Evolutionary conservation across 2,888 invertebrate genomes (phyloP).

Genomic region (Nephrotoma guestfalica): DNA sequence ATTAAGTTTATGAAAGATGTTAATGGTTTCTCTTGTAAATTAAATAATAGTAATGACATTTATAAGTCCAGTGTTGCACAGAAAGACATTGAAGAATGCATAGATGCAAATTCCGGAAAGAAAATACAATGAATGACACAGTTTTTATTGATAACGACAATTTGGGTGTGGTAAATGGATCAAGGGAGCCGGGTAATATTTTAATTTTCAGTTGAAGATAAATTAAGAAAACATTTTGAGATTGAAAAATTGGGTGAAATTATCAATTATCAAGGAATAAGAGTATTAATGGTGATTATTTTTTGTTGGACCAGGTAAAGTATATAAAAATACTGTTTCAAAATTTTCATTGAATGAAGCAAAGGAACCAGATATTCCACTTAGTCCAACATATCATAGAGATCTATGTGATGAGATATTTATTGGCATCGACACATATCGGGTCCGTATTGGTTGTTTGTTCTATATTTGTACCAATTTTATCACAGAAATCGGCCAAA

Average conservation of each 20-base stretch:
- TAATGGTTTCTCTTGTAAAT: too few species aligned
- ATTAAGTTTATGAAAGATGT: constrained; percentile 5
- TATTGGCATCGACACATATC: not conserved
- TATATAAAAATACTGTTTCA: not conserved
- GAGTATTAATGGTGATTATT: not conserved
- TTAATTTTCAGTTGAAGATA: not conserved
- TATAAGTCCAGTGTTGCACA: too few species aligned
- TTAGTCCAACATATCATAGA: not conserved
- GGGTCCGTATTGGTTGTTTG: not conserved
- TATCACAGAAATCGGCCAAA: not conserved
- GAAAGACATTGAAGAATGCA: too few species aligned
- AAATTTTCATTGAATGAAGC: not conserved
- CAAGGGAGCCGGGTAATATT: not conserved
- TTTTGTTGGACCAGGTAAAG: not conserved
- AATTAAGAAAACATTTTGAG: not conserved
- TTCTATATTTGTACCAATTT: not conserved
- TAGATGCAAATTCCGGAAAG: too few species aligned
- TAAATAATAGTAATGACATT: too few species aligned
- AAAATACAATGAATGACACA: too few species aligned
- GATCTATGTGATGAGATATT: not conserved
- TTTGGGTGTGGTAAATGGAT: not conserved
- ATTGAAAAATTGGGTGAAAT: not conserved
- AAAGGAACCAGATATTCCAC: not conserved
- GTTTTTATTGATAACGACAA: too few species aligned
- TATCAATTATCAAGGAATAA: not conserved